phyloP scores from a whole-genome alignment of 2,888 invertebrate genomes.

The Ariolimax columbianus region DNA sequence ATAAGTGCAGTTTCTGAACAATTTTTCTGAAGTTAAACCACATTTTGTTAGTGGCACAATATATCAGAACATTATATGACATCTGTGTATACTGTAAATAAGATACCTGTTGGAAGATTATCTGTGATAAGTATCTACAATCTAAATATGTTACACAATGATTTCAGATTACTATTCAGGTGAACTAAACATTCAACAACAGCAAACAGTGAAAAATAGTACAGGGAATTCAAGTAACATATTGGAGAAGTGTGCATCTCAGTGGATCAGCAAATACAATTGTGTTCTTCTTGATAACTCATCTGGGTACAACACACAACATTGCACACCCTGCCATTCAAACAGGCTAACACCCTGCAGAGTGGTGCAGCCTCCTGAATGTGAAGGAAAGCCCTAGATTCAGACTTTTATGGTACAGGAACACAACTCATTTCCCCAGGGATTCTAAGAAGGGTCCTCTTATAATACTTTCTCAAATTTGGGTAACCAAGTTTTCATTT shows the following conservation, averaged over 20 bases:
- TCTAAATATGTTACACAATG: slow-evolving; percentile 27
- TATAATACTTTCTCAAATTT: neutral
- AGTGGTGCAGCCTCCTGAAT: too few relatives aligned
- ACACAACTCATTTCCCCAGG: too few relatives aligned
- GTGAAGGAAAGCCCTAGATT: too few relatives aligned
- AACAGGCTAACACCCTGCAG: too few relatives aligned
- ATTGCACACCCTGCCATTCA: too few relatives aligned
- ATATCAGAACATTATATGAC: neutral
- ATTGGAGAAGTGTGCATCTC: neutral
- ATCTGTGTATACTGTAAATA: slow-evolving; percentile 24
- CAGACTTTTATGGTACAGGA: too few relatives aligned
- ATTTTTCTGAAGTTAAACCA: too few relatives aligned
- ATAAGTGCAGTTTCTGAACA: too few relatives aligned
- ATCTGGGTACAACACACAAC: too few relatives aligned
- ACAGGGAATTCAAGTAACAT: neutral
- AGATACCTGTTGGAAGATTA: slow-evolving; percentile 31
- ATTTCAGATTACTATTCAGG: slow-evolving; percentile 16
- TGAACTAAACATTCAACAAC: neutral
- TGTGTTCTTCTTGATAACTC: too few relatives aligned
- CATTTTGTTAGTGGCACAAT: neutral
- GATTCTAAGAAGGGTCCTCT: neutral
- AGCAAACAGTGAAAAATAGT: neutral
- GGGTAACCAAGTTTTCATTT: neutral
- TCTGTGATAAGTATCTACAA: slow-evolving; percentile 42
- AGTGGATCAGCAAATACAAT: too few relatives aligned